Conservation (phyloP, 2,888 invertebrate genomes). For the Tribolium freemani region DNA sequence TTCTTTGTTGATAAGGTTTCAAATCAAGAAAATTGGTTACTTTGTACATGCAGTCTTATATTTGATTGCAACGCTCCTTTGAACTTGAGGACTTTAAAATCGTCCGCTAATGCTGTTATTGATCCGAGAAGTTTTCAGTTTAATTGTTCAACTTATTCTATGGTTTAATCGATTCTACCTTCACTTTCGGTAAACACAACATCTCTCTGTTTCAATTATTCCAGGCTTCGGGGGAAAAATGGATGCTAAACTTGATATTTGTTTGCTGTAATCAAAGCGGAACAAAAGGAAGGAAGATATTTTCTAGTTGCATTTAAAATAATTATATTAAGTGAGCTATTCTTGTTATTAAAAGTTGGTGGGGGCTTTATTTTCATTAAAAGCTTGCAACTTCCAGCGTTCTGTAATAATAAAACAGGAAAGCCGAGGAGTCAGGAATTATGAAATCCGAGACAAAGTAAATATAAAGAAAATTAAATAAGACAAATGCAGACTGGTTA, state of each 20-base stretch:
- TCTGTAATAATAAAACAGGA: conserved; percentile 42
- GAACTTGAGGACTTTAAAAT: conserved; percentile 22
- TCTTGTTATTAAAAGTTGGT: conserved; percentile 41
- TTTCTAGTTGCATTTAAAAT: conserved; percentile 34
- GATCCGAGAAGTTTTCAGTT: conserved; percentile 17
- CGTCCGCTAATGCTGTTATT: conserved; percentile 11
- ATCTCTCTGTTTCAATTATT: too few species aligned
- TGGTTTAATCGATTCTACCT: conserved; percentile 13
- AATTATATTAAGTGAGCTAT: conserved; percentile 41
- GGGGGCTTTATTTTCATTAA: conserved; percentile 39
- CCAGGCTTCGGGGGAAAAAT: conserved; percentile 5
- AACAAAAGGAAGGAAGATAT: conserved; percentile 15
- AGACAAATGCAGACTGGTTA: conserved; percentile 34
- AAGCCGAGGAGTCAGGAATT: conserved; percentile 40
- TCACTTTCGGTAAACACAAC: conserved; percentile 12
- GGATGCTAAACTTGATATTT: conserved; percentile 21
- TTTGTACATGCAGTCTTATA: conserved; percentile 3
- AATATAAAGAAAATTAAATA: conserved; percentile 45
- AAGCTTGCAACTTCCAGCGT: conserved; percentile 38
- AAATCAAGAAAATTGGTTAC: conserved; percentile 28
- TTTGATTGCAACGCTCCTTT: conserved; percentile 15
- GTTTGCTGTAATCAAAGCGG: conserved; percentile 5
- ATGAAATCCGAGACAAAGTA: conserved; percentile 46
- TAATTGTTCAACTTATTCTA: conserved; percentile 17
- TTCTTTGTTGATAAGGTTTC: conserved; percentile 12